Evolutionary conservation across 2,113 vertebrate species (phyloP).

Genomic region (Leptosomus discolor): DNA sequence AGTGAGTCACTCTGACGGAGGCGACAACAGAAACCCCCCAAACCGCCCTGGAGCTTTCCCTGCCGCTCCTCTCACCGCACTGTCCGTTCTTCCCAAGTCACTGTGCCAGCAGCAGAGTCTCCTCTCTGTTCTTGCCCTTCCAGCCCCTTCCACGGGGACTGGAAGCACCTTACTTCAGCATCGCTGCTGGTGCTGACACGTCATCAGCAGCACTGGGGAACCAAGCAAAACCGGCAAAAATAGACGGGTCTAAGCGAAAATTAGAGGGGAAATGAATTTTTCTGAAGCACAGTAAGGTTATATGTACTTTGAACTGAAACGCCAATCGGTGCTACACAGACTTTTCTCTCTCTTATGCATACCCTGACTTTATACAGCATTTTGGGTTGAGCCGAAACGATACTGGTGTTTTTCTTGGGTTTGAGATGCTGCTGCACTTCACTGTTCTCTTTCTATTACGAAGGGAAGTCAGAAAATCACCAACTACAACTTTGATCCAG

Average conservation of each 20-base stretch:
- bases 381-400: background rate
- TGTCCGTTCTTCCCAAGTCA: background rate
- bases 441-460: background rate
- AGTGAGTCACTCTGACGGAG: background rate
- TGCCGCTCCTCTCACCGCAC: background rate
- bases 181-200: background rate
- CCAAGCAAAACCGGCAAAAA: background rate
- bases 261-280: background rate
- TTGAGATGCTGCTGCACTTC: background rate
- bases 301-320: background rate
- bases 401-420: background rate
- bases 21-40: background rate
- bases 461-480: background rate
- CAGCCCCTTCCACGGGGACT: background rate
- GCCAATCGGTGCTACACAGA: fast-evolving
- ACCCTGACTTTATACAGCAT: background rate
- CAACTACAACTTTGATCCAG: background rate
- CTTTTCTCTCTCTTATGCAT: background rate
- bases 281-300: background rate
- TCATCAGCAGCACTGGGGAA: background rate
- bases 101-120: background rate
- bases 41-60: background rate
- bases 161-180: background rate
- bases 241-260: background rate
- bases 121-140: background rate